Evolutionary conservation across 2,797 vertebrate genomes (phyloP).

Genomic region (Tiaroga cobitis): DNA sequence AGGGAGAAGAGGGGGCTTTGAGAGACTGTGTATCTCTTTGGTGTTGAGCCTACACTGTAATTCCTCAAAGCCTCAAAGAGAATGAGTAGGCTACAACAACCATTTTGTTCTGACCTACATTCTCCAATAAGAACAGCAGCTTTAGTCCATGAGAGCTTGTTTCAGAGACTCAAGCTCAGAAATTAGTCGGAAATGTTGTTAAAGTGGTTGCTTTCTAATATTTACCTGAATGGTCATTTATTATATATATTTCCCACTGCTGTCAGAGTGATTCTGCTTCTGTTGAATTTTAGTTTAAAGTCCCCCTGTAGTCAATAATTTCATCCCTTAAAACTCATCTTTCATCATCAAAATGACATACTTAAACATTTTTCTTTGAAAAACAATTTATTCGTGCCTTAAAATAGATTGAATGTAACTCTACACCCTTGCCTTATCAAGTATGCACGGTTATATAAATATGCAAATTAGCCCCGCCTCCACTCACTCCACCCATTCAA

Average conservation of each 20-base stretch:
- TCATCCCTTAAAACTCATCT: no score
- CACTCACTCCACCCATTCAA: no score
- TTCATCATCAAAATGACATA: no score
- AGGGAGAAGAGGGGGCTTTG: background rate
- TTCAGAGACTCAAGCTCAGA: background rate
- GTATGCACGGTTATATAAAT: no score
- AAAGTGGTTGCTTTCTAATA: background rate
- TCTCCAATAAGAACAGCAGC: conserved; percentile 21
- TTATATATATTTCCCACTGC: background rate
- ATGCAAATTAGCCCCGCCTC: no score
- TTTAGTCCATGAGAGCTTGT: conserved; percentile 24
- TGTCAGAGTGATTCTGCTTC: background rate
- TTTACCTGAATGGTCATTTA: background rate
- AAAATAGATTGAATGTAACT: no score
- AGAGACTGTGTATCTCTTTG: conserved; percentile 15
- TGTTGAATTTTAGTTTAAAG: background rate
- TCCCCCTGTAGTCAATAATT: no score
- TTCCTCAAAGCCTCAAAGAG: conserved; percentile 42
- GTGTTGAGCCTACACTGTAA: conserved; percentile 33
- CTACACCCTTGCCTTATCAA: no score
- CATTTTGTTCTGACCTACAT: conserved; percentile 40
- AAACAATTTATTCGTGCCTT: no score
- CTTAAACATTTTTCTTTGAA: no score
- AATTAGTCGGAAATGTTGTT: background rate
- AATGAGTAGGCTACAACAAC: conserved; percentile 17